phyloP scores from a whole-genome alignment of 2,113 vertebrate species.

The Rallus limicola region DNA sequence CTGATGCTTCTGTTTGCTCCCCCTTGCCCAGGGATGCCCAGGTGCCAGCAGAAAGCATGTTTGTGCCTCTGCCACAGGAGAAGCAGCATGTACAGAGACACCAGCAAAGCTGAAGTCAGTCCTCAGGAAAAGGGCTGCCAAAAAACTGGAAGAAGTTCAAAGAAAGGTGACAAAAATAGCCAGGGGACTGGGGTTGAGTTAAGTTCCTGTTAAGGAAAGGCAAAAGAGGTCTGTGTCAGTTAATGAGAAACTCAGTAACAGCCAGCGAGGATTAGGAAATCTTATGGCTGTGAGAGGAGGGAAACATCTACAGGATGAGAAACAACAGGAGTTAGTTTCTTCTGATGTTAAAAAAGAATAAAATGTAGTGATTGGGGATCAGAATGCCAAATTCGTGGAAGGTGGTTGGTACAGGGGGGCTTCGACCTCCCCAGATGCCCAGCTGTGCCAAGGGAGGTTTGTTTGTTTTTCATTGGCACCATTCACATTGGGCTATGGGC shows the following conservation, averaged over 20 bases:
- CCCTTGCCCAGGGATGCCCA: not conserved
- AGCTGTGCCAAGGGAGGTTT: not conserved
- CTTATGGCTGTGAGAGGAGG: not conserved
- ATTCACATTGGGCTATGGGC: conserved; percentile 71
- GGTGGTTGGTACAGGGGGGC: not conserved
- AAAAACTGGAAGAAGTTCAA: not conserved
- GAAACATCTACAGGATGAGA: not conserved
- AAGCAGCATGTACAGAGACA: not conserved
- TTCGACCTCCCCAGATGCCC: not conserved
- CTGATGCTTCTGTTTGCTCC: not conserved
- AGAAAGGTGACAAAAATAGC: not conserved
- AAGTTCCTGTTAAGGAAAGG: not conserved
- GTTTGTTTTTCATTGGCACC: conserved; percentile 40
- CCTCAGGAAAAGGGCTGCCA: not conserved
- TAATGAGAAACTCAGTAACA: not conserved
- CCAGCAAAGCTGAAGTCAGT: not conserved
- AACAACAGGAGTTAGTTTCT: not conserved
- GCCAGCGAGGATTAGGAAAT: not conserved
- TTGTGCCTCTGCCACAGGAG: not conserved
- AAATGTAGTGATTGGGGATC: not conserved
- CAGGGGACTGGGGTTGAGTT: not conserved
- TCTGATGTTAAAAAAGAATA: conserved; percentile 3
- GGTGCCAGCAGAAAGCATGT: not conserved
- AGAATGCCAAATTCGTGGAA: not conserved
- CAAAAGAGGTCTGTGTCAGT: not conserved